Percentiles rank a stretch among this genome's conserved stretches.
Evolutionary conservation across 2,888 invertebrate genomes (phyloP).

Genomic region (Spialia ferax): DNA sequence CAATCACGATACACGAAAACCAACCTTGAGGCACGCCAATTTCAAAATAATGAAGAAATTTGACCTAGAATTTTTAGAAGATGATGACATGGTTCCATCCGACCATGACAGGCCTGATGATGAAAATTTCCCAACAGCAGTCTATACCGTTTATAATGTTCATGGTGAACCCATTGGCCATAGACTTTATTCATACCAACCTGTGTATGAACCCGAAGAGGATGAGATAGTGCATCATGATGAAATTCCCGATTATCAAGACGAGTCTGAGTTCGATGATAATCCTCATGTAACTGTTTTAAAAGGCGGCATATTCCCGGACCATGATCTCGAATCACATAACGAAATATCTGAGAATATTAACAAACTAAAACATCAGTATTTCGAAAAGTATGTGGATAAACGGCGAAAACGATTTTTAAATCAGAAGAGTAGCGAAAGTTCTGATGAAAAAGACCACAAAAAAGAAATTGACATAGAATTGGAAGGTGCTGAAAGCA

Average conservation of each 20-base stretch:
- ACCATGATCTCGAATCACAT: slow-evolving; percentile 52
- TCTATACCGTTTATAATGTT: slow-evolving; percentile 79
- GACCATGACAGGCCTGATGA: slow-evolving; percentile 54
- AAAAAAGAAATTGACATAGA: slow-evolving; percentile 64
- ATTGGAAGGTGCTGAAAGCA: slow-evolving; percentile 60
- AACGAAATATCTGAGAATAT: slow-evolving; percentile 64
- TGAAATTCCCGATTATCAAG: slow-evolving; percentile 68
- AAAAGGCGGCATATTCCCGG: slow-evolving; percentile 76
- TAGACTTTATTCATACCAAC: slow-evolving; percentile 78
- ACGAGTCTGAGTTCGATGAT: slow-evolving; percentile 62
- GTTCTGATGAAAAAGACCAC: slow-evolving; percentile 42
- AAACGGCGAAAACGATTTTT: slow-evolving; percentile 75
- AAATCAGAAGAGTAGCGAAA: slow-evolving; percentile 59
- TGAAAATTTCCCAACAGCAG: slow-evolving; percentile 74
- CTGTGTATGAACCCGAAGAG: slow-evolving; percentile 79
- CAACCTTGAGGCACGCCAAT: slow-evolving; percentile 79
- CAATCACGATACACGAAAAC: slow-evolving; percentile 71
- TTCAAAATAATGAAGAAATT: slow-evolving; percentile 80
- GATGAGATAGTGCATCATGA: slow-evolving; percentile 67
- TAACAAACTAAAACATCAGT: slow-evolving; percentile 76
- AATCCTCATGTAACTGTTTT: slow-evolving; percentile 71
- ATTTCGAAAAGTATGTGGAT: slow-evolving; percentile 78
- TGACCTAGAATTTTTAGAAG: slow-evolving; percentile 66
- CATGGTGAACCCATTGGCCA: slow-evolving; percentile 83
- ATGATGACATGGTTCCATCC: slow-evolving; percentile 60